Conservation (phyloP, 2,113 vertebrate species). For the Struthidea cinerea region DNA sequence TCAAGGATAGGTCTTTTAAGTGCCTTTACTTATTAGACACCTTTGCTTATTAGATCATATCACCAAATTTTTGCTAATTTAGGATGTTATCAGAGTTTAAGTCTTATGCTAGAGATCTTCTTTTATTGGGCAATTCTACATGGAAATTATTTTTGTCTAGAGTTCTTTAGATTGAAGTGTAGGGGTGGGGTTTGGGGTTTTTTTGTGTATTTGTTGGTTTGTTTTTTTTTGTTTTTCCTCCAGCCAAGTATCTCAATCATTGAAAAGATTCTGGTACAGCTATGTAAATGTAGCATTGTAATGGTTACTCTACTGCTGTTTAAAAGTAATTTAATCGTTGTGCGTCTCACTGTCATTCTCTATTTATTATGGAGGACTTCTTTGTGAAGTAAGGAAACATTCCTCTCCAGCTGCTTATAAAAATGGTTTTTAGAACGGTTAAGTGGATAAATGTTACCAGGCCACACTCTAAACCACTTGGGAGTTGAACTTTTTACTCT, state of each 20-base stretch:
- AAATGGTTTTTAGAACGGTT: neutral
- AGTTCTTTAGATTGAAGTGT: neutral
- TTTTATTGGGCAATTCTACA: neutral
- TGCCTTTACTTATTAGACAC: neutral
- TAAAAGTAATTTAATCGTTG: neutral
- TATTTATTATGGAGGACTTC: neutral
- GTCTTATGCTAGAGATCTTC: neutral
- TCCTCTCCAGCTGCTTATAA: neutral
- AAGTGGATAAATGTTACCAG: neutral
- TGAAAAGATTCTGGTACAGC: neutral
- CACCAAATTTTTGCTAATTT: neutral
- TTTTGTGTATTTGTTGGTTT: neutral
- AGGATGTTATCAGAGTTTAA: neutral
- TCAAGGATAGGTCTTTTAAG: neutral
- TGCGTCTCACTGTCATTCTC: neutral
- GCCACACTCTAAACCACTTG: neutral
- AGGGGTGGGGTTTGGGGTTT: rapidly evolving
- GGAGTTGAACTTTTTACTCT: neutral
- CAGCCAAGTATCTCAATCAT: neutral
- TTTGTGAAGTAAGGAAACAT: neutral
- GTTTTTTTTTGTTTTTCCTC: rapidly evolving
- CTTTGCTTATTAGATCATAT: neutral
- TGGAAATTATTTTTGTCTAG: neutral
- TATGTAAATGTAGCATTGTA: neutral
- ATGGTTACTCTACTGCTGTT: neutral